These are phyloP conservation scores for Sinopyrophorus schimmeli DNA, from an alignment of 2,888 invertebrate species.

Conservation along the genomic window DNA sequence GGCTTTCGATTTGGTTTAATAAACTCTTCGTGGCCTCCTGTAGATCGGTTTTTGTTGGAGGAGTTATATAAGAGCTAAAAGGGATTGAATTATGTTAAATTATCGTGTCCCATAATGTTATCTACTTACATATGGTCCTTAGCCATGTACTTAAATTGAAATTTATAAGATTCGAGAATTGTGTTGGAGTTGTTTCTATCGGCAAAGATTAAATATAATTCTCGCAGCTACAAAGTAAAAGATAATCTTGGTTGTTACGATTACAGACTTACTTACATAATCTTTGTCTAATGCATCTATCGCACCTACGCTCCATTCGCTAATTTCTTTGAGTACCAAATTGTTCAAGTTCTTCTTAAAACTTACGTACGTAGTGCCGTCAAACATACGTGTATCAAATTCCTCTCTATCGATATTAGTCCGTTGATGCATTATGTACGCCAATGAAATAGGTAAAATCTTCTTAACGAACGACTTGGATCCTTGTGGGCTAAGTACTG, in stretches of 20 bases:
- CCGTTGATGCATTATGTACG: conserved; percentile 4
- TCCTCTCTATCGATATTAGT: background rate
- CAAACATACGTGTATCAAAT: background rate
- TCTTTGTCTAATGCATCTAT: conserved; percentile 3
- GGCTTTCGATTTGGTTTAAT: background rate
- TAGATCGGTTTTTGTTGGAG: background rate
- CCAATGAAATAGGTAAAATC: background rate
- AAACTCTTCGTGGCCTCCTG: background rate
- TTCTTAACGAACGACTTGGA: conserved; percentile 1
- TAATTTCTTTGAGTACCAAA: background rate
- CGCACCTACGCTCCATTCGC: background rate
- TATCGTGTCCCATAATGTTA: too few species aligned
- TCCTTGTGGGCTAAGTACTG: background rate
- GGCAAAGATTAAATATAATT: conserved; percentile 3
- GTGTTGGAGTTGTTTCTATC: background rate
- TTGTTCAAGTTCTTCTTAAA: background rate
- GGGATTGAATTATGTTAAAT: too few species aligned
- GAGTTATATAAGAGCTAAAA: background rate
- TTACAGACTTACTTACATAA: conserved; percentile 6
- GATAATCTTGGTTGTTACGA: background rate
- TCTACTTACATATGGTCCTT: conserved; percentile 1
- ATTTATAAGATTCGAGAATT: conserved; percentile 3
- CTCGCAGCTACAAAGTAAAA: conserved; percentile 6
- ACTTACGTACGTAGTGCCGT: background rate
- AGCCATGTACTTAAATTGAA: conserved; percentile 6